These are phyloP conservation scores for Sebastes taczanowskii DNA, from an alignment of 2,797 vertebrate species.

Conservation along the genomic window DNA sequence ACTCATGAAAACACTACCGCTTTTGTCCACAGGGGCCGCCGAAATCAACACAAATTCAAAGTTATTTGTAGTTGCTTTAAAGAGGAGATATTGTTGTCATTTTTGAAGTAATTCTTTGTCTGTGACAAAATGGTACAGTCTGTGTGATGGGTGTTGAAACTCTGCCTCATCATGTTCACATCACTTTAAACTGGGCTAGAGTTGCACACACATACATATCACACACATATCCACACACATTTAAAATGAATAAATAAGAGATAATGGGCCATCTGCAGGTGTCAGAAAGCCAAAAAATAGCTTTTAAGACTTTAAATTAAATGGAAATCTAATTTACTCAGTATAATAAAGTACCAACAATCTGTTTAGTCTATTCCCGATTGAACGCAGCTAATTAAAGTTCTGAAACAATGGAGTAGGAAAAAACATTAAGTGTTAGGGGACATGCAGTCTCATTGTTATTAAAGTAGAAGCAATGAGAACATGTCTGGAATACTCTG, in stretches of 20 bases:
- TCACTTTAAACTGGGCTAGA: neutral
- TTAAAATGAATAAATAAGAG: neutral
- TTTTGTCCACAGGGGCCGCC: neutral
- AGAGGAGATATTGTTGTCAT: neutral
- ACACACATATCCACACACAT: neutral
- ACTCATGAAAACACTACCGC: neutral
- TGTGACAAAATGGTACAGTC: neutral
- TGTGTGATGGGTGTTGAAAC: neutral
- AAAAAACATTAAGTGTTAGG: conserved; percentile 28
- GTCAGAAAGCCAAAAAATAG: neutral
- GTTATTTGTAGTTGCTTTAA: neutral
- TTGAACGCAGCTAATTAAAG: conserved; percentile 57
- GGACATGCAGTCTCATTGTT: conserved; percentile 17
- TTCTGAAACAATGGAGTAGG: conserved; percentile 42
- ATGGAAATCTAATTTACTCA: conserved; percentile 43
- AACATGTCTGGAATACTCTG: conserved; percentile 33
- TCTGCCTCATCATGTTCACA: neutral
- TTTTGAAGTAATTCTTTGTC: neutral
- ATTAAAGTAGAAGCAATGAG: conserved; percentile 25
- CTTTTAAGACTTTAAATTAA: conserved; percentile 36
- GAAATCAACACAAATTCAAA: no score
- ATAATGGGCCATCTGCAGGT: conserved; percentile 6
- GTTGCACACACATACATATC: neutral
- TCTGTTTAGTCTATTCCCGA: conserved; percentile 40
- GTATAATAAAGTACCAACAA: conserved; percentile 48